phyloP scores from a whole-genome alignment of 2,113 vertebrate genomes.

The Ailuropoda melanoleuca region DNA sequence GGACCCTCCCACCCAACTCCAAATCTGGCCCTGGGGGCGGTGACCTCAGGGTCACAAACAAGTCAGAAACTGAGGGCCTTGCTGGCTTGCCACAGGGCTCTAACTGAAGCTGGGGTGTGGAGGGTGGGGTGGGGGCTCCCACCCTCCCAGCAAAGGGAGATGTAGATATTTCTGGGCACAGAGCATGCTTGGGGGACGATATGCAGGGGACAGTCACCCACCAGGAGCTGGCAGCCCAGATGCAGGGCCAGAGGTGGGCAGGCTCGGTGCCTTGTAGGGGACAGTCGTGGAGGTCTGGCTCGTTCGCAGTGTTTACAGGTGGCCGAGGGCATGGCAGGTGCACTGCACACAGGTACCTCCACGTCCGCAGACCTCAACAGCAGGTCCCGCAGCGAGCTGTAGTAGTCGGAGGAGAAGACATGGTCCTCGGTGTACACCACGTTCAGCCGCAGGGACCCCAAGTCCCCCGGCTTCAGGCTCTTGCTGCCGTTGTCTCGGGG shows the following conservation, averaged over 20 bases:
- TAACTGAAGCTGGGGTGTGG: not conserved
- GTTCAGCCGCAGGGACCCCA: constrained; percentile 96
- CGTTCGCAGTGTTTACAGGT: not conserved
- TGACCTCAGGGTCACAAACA: not conserved
- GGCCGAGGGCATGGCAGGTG: not conserved
- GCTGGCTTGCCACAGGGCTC: not conserved
- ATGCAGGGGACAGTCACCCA: not conserved
- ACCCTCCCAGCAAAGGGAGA: not conserved
- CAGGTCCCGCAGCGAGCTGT: constrained; percentile 93
- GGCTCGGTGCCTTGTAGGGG: not conserved
- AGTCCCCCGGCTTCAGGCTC: constrained; percentile 94
- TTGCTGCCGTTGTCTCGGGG: constrained; percentile 96
- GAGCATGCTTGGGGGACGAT: not conserved
- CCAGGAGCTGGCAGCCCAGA: not conserved
- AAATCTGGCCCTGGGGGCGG: not conserved
- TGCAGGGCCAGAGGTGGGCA: not conserved
- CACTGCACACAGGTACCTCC: constrained; percentile 80
- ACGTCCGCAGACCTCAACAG: constrained; percentile 92
- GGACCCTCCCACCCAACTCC: not conserved
- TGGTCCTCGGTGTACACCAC: constrained; percentile 99
- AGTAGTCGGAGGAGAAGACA: constrained; percentile 95
- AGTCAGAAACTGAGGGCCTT: rapidly evolving
- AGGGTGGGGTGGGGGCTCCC: not conserved
- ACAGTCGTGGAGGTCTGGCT: not conserved
- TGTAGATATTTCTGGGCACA: not conserved